These are phyloP conservation scores for Brachyrhaphis roseni DNA, from an alignment of 2,797 vertebrate species.

Conservation along the genomic window DNA sequence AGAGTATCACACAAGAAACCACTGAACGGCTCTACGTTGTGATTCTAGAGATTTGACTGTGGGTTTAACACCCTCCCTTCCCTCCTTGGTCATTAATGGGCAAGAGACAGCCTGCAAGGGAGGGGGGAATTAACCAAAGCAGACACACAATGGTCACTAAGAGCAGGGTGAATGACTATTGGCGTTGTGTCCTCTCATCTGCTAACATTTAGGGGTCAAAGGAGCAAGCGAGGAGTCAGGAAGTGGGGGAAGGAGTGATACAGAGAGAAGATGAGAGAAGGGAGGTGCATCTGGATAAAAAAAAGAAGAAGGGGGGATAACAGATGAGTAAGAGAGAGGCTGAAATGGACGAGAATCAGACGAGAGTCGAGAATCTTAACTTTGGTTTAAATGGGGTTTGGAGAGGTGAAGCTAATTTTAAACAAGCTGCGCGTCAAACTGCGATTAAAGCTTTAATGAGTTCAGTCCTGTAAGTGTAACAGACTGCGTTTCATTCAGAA, in stretches of 20 bases:
- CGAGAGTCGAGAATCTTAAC: constrained; percentile 56
- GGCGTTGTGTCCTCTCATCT: constrained; percentile 83
- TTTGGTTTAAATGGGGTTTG: constrained; percentile 34
- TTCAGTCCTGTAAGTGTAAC: background rate
- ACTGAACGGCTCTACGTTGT: constrained; percentile 40
- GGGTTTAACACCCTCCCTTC: constrained; percentile 33
- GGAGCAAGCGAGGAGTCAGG: constrained; percentile 78
- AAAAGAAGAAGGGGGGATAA: constrained; percentile 58
- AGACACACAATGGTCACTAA: constrained; percentile 79
- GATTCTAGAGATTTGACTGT: constrained; percentile 48
- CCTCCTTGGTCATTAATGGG: constrained; percentile 62
- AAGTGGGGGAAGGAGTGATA: constrained; percentile 81
- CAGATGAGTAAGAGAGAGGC: constrained; percentile 67
- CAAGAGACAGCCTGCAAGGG: constrained; percentile 29
- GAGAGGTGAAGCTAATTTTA: constrained; percentile 1
- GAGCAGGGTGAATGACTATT: constrained; percentile 79
- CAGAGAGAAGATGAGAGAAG: constrained; percentile 61
- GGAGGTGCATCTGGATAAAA: constrained; percentile 65
- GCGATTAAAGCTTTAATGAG: background rate
- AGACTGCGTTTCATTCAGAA: constrained; percentile 18
- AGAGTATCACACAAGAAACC: constrained; percentile 18
- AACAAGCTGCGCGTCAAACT: background rate
- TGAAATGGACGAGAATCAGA: constrained; percentile 62
- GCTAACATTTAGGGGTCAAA: constrained; percentile 86
- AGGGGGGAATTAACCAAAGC: constrained; percentile 60